Evolutionary conservation across 1,140 invertebrate genomes (phyloP), one percentile per base, ranked within the genome.

Genomic region (Epicauta chinensis): DNA sequence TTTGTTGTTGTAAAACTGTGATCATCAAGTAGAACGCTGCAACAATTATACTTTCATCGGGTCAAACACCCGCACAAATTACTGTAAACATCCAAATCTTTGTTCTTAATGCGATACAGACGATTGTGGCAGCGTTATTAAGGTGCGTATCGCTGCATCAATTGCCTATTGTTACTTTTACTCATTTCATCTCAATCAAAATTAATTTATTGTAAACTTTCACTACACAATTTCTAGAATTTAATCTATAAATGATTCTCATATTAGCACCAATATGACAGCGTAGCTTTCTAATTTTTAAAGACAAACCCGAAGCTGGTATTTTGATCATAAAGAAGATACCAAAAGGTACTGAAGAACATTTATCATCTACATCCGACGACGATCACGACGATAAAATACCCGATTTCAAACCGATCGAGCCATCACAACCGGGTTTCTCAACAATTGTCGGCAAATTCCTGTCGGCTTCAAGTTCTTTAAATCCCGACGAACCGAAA

Each of bases 301-400:
- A 56, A 61, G 57, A 55, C 55, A 54, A 64, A 51, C 54, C 43
- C 34, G 42, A 55, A 42, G 51, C 60, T 15, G 65, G 65, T 31
- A 58, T 67, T 35, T 38, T 67, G n/a, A 58, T 67, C 7, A 36
- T 67, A 23, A 60, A 61, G 60, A 64, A 60, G 51, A 62, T 67
- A 38, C 59, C 59, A 23, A 16, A 31, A 30, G 52, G 47, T 9
- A 32, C 55, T 11, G 41, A 60, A 12, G 41, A 45, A 9, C 51
- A 53, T 15, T 12, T 52, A 7, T 39, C 44, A 46, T 36, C 31
- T n/a, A 6, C 44, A 46, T 35, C 31, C 16, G 17, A 17, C 14
- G 5, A 34, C 29, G 55, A 59, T 11, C 32, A 34, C 29, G 55
- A 59, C n/a, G 36, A 45, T 13, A 50, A 49, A 14, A 35, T 59